phyloP scores from a whole-genome alignment of 1,140 invertebrate species.

The Drepana arcuata region DNA sequence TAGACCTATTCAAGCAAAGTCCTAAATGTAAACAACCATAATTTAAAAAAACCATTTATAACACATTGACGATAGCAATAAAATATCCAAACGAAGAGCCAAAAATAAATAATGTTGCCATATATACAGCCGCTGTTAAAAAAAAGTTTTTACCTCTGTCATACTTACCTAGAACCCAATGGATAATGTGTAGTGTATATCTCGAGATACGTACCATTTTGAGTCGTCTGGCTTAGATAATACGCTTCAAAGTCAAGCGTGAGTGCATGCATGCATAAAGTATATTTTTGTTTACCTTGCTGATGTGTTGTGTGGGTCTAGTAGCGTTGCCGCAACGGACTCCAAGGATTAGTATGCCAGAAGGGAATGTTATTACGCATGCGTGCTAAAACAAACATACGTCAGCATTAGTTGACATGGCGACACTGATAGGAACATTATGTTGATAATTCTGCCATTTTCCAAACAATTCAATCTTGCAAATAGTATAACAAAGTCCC shows the following conservation, averaged over 20 bases:
- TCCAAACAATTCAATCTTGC: no score
- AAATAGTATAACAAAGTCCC: no score
- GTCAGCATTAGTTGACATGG: conserved; percentile 49
- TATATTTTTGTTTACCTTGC: conserved; percentile 57
- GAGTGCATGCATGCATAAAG: conserved; percentile 18
- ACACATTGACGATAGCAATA: no score
- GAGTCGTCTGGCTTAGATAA: conserved; percentile 1
- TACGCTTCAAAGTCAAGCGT: conserved; percentile 25
- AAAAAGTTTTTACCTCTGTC: not conserved
- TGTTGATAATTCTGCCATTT: conserved; percentile 28
- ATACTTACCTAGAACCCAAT: conserved; percentile 2
- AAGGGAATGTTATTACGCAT: conserved; percentile 72
- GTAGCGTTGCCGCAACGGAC: conserved; percentile 40
- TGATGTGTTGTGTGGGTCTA: conserved; percentile 31
- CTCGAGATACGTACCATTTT: conserved; percentile 20
- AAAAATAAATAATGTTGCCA: no score
- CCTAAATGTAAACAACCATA: no score
- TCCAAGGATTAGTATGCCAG: conserved; percentile 69
- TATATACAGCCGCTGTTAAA: conserved; percentile 46
- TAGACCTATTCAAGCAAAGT: no score
- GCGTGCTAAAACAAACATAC: conserved; percentile 70
- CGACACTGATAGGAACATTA: conserved; percentile 13
- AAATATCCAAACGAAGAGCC: no score
- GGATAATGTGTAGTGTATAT: no score
- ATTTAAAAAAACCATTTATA: no score